phyloP scores from a whole-genome alignment of 2,113 vertebrate genomes.

The Phocoena phocoena region DNA sequence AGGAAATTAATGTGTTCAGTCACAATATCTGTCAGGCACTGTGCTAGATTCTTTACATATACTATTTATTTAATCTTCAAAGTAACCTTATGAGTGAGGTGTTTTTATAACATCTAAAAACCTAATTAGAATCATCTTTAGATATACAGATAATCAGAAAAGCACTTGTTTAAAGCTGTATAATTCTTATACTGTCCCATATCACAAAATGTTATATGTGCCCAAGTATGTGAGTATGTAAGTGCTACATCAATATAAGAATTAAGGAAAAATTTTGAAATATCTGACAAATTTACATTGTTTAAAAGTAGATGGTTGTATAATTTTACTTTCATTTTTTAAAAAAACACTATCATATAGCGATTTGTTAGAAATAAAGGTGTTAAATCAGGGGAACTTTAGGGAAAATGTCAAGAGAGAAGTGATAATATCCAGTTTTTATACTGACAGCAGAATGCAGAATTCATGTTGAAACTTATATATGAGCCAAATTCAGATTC shows the following conservation, averaged over 20 bases:
- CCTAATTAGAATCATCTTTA: conserved; percentile 21
- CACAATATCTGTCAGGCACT: not conserved
- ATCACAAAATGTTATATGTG: not conserved
- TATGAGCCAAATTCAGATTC: not conserved
- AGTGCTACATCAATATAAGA: not conserved
- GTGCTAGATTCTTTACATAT: not conserved
- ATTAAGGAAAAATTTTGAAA: not conserved
- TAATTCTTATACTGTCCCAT: not conserved
- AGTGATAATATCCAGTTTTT: not conserved
- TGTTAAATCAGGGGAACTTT: not conserved
- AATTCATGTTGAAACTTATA: not conserved
- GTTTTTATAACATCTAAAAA: not conserved
- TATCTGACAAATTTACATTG: not conserved
- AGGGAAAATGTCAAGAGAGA: not conserved
- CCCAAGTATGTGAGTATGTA: not conserved
- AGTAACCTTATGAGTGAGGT: not conserved
- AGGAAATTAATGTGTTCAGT: not conserved
- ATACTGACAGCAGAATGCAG: not conserved
- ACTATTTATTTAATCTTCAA: not conserved
- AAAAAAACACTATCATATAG: not conserved
- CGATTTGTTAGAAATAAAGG: not conserved
- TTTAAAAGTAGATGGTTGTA: not conserved
- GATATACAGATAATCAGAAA: not conserved
- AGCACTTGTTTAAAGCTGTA: not conserved
- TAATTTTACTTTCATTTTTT: not conserved